Base-by-base conservation (phyloP, 2,113 vertebrate species). In the Athene noctua region DNA sequence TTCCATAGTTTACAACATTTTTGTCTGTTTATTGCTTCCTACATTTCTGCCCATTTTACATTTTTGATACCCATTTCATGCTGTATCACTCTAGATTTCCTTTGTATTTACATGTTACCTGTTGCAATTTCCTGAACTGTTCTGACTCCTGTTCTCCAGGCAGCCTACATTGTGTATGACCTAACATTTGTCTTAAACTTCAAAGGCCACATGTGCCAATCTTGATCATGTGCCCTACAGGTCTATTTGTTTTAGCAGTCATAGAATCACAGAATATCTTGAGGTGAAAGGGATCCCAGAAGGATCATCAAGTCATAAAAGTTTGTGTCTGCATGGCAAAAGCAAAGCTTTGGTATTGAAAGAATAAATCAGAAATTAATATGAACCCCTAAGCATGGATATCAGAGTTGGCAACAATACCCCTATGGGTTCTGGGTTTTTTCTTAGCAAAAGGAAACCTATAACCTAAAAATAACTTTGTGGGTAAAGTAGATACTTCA, bases 381-480 rank as follows among this genome's bases (percentile, higher is more conserved):
- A 57, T 5, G 13, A 80, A 19, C 2, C 4, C 3, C 12, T 92
- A 74, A 52, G 72, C 10, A 30, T 29, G 10, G 20, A 44, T 80
- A 65, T 63, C 19, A 44, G 12, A 20, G 13, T 36, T 70, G 20
- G 26, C 52, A 71, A 42, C 7, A 85, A 13, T 32, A 65, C 8
- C 15, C 12, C 6, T 36, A 5, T 63, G n/a, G 22, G 9, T 52
- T 73, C 27, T 6, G 6, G 0, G 1, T 46, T 77, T 59, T 78
- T 72, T 38, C 11, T 47, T 20, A 17, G 15, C 30, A 55, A 13
- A n/a, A 63, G 34, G 25, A 88, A 68, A 74, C 13, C 6, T 67
- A 8, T 23, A 59, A 40, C 5, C 23, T 52, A 17, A 63, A 80
- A 80, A 44, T 80, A 46, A 80, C 19, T 70, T 55, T 73, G 13